Evolutionary conservation across 2,113 vertebrate genomes (phyloP).

Genomic region (Acanthochromis polyacanthus): DNA sequence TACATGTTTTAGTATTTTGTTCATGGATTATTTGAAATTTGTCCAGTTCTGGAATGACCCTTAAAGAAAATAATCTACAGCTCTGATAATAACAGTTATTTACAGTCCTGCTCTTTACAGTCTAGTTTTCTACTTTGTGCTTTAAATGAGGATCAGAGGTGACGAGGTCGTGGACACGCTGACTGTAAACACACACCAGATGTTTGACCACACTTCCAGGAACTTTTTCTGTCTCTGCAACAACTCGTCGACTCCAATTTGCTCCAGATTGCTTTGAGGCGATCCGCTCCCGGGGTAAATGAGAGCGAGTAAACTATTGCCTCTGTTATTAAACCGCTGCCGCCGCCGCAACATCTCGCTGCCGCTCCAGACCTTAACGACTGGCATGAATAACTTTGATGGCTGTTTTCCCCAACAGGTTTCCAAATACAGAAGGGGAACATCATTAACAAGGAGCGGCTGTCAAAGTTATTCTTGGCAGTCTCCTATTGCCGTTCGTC

Average conservation of each 20-base stretch:
- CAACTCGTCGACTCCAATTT: constrained; percentile 54
- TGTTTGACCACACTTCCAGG: constrained; percentile 17
- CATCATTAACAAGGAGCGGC: constrained; percentile 41
- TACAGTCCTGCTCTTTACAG: background rate
- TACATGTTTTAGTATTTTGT: no score
- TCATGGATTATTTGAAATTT: no score
- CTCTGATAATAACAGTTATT: no score
- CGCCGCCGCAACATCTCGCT: constrained; percentile 29
- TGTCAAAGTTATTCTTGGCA: constrained; percentile 57
- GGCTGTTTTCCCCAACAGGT: constrained; percentile 56
- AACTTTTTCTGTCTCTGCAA: constrained; percentile 36
- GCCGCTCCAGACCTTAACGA: constrained; percentile 46
- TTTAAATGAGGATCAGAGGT: constrained; percentile 13
- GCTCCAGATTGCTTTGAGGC: constrained; percentile 59
- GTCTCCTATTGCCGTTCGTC: constrained; percentile 1
- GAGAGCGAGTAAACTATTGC: constrained; percentile 53
- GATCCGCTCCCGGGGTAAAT: constrained; percentile 34
- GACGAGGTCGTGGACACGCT: background rate
- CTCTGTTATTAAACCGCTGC: constrained; percentile 38
- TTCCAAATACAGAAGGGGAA: constrained; percentile 24
- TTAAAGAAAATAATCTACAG: no score
- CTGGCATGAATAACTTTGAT: constrained; percentile 71
- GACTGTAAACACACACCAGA: constrained; percentile 6
- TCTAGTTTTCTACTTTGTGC: background rate
- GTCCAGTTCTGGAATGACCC: no score